Percentiles rank a stretch among this genome's conserved stretches.
Evolutionary conservation across 2,113 vertebrate species (phyloP).

Genomic region (Nanorana parkeri): DNA sequence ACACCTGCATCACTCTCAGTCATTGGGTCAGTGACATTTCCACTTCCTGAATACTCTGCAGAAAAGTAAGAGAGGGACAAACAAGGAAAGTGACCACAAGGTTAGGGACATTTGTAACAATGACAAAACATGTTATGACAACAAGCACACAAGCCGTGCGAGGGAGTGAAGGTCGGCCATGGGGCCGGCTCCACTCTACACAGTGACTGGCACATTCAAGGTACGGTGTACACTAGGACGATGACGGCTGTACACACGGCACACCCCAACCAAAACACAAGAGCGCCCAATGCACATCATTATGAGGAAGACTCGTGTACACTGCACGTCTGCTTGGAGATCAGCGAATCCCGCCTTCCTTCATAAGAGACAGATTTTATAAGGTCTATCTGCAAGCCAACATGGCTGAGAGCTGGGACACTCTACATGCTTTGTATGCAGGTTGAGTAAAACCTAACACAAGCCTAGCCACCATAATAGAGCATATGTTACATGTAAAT

Average conservation of each 20-base stretch:
- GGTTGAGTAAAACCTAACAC: no score
- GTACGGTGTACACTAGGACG: no score
- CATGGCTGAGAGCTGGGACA: no score
- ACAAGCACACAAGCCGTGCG: background rate
- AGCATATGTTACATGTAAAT: no score
- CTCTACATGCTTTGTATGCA: no score
- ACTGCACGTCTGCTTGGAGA: no score
- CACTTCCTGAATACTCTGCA: constrained; percentile 93
- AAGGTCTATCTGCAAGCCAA: no score
- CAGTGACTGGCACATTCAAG: background rate
- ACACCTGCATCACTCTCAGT: constrained; percentile 91
- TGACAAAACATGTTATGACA: constrained; percentile 32
- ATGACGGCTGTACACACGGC: background rate
- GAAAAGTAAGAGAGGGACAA: constrained; percentile 85
- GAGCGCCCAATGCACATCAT: background rate
- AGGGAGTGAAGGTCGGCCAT: background rate
- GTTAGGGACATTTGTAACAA: constrained; percentile 60
- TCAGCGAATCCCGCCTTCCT: no score
- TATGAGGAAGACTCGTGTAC: background rate
- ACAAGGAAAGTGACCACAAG: constrained; percentile 71
- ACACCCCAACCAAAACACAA: background rate
- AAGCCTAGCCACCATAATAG: no score
- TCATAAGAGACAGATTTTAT: no score
- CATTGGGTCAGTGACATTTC: constrained; percentile 93
- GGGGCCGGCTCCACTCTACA: background rate